Percentiles rank a stretch among this genome's conserved stretches.
Conservation (phyloP, 2,888 invertebrate genomes). For the Tridacna gigas region DNA sequence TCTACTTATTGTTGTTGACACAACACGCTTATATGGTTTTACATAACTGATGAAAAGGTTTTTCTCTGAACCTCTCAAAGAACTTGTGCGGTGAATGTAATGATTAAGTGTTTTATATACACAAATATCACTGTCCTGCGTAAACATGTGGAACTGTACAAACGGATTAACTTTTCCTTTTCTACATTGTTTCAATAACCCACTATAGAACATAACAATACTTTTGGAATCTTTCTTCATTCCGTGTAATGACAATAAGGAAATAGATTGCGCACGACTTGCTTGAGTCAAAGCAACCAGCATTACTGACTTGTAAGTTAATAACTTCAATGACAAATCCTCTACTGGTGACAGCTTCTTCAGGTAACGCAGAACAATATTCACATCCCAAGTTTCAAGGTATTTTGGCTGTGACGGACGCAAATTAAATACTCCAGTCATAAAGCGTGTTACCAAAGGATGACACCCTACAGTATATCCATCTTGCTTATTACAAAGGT, state of each 20-base stretch:
- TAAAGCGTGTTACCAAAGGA: no score
- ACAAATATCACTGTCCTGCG: background rate
- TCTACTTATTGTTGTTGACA: background rate
- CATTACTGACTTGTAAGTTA: conserved; percentile 26
- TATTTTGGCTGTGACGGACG: no score
- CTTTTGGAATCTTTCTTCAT: background rate
- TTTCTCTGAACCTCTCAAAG: background rate
- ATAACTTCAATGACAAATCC: conserved; percentile 8
- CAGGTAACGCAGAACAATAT: background rate
- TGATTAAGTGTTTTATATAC: background rate
- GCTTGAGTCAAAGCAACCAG: conserved; percentile 27
- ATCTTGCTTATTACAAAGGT: no score
- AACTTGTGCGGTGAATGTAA: background rate
- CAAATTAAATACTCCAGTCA: no score
- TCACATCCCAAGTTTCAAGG: no score
- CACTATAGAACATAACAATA: background rate
- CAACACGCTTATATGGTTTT: background rate
- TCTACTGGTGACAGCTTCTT: background rate
- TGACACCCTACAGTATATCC: no score
- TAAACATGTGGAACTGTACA: background rate
- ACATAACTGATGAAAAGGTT: conserved; percentile 2
- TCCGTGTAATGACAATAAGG: background rate
- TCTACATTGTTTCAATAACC: conserved; percentile 3
- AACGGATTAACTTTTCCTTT: background rate
- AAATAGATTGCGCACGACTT: conserved; percentile 11